Evolutionary conservation across 2,888 invertebrate species (phyloP).

Genomic region (Callimorpha dominula): DNA sequence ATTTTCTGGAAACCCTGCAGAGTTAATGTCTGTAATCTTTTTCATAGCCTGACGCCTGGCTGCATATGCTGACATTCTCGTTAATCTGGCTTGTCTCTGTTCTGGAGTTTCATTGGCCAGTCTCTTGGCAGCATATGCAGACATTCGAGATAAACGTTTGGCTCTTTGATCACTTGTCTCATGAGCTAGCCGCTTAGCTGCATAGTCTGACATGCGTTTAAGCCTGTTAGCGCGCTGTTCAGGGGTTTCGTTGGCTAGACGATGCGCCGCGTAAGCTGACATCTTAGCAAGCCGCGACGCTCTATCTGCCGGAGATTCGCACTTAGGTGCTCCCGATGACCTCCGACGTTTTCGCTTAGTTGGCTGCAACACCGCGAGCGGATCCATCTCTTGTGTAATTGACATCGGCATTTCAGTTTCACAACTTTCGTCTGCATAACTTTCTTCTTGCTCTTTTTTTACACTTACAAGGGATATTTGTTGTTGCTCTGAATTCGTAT

Average conservation of each 20-base stretch:
- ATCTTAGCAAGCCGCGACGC: conserved; percentile 74
- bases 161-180: conserved; percentile 78
- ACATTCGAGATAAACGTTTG: conserved; percentile 77
- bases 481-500: conserved; percentile 50
- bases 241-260: conserved; percentile 78
- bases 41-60: conserved; percentile 75
- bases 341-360: conserved; percentile 54
- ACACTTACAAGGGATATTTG: conserved; percentile 48
- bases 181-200: conserved; percentile 73
- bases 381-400: conserved; percentile 59
- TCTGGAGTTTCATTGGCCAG: conserved; percentile 78
- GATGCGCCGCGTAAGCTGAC: conserved; percentile 81
- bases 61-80: conserved; percentile 81
- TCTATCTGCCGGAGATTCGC: conserved; percentile 73
- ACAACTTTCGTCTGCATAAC: conserved; percentile 32
- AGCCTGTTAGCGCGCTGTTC: conserved; percentile 74
- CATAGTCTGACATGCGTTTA: conserved; percentile 81
- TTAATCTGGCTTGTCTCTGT: conserved; percentile 71
- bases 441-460: conserved; percentile 60
- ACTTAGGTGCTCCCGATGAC: conserved; percentile 54
- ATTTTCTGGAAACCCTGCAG: conserved; percentile 28
- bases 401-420: conserved; percentile 43
- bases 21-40: conserved; percentile 47
- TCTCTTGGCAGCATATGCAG: conserved; percentile 78
- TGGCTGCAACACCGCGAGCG: conserved; percentile 50